phyloP scores from a whole-genome alignment of 2,888 invertebrate genomes.

The Caenorhabditis sp. region DNA sequence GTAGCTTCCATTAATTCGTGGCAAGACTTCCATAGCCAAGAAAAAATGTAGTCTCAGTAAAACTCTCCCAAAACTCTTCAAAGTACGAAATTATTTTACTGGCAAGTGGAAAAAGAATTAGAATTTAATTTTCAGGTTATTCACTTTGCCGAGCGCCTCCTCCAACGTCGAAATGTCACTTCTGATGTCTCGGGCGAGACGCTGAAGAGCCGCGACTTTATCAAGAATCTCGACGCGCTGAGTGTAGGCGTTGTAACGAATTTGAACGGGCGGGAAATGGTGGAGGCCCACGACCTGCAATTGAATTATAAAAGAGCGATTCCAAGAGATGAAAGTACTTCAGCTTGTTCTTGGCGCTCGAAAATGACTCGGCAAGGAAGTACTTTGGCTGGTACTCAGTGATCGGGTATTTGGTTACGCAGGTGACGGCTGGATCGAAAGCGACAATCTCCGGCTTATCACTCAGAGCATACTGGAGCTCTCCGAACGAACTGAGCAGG shows the following conservation, averaged over 20 bases:
- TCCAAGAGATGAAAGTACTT: constrained; percentile 83
- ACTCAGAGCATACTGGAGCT: constrained; percentile 91
- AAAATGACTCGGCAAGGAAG: constrained; percentile 95
- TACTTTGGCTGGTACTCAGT: constrained; percentile 97
- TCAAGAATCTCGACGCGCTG: constrained; percentile 93
- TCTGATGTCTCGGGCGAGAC: constrained; percentile 84
- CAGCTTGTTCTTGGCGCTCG: constrained; percentile 95
- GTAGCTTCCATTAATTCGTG: too few species aligned
- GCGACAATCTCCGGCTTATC: constrained; percentile 86
- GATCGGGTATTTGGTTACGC: constrained; percentile 93
- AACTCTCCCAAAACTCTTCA: too few species aligned
- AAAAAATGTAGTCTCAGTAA: too few species aligned
- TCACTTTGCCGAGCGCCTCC: constrained; percentile 74
- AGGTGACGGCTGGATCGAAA: constrained; percentile 92
- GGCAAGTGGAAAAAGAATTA: neutral
- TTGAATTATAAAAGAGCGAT: neutral
- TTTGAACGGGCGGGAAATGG: constrained; percentile 95
- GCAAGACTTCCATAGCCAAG: too few species aligned
- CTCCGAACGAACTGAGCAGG: constrained; percentile 95
- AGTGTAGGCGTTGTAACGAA: constrained; percentile 94
- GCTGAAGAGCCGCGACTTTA: constrained; percentile 90
- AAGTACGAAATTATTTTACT: too few species aligned
- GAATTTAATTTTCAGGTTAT: constrained; percentile 17
- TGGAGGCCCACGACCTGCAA: constrained; percentile 89
- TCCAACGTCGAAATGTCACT: constrained; percentile 77